These are phyloP conservation scores for Leptonema lineaticorne DNA, from an alignment of 1,140 invertebrate species.

Conservation along the genomic window DNA sequence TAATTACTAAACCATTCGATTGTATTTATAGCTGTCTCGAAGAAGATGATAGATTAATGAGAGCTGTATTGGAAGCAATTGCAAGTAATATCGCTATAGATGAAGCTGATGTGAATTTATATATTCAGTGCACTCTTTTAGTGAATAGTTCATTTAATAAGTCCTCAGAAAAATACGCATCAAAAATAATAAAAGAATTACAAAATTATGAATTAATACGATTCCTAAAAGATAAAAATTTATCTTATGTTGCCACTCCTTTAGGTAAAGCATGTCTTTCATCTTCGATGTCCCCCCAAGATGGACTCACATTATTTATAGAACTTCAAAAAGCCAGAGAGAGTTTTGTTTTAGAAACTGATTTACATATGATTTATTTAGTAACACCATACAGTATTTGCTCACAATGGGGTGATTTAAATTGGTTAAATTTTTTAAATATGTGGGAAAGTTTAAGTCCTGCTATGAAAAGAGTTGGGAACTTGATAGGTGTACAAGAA, in stretches of 20 bases:
- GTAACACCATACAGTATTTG: slow-evolving; percentile 85
- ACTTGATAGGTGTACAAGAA: slow-evolving; percentile 89
- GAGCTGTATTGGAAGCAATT: slow-evolving; percentile 78
- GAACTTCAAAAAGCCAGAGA: slow-evolving; percentile 89
- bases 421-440: slow-evolving; percentile 86
- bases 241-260: slow-evolving; percentile 75
- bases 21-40: slow-evolving; percentile 84
- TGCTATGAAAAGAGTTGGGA: slow-evolving; percentile 81
- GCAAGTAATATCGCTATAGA: slow-evolving; percentile 81
- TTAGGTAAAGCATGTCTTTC: slow-evolving; percentile 90
- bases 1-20: slow-evolving; percentile 69
- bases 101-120: slow-evolving; percentile 71
- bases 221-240: slow-evolving; percentile 53
- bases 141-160: slow-evolving; percentile 44
- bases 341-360: slow-evolving; percentile 90
- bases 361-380: slow-evolving; percentile 93
- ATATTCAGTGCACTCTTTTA: slow-evolving; percentile 78
- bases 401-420: slow-evolving; percentile 74
- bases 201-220: slow-evolving; percentile 62
- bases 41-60: slow-evolving; percentile 64
- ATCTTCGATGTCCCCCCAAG: slow-evolving; percentile 89
- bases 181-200: slow-evolving; percentile 52
- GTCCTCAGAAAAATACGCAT: slow-evolving; percentile 43
- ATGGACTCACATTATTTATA: slow-evolving; percentile 83
- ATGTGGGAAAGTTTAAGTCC: slow-evolving; percentile 82